Evolutionary conservation across 2,113 vertebrate genomes (phyloP), one percentile per base, ranked within the genome.

Genomic region (Embiotoca jacksoni): DNA sequence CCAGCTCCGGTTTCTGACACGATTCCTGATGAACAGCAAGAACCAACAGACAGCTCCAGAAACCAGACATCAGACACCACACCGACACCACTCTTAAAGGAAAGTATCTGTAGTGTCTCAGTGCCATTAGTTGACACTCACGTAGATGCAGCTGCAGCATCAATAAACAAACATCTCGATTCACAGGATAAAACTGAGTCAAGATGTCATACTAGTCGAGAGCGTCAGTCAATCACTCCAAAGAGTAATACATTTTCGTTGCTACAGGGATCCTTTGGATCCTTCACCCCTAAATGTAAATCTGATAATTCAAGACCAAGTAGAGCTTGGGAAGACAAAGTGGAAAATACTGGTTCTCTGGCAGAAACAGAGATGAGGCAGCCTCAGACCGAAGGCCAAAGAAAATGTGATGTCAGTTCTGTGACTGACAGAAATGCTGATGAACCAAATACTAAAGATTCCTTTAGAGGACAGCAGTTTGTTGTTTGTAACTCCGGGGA

Each of bases 251-350:
- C 78, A 44, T 86, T 94, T 76, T 92, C 82, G 67, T 87, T 94
- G 72, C 79, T 90, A 60, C 87, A 91, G 1, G 95, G 95, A 3
- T 93, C 92, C 1, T 95, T 95, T 89, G 94, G 94, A 59, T 88
- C 86, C 13, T 94, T 95, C 68, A 92, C 70, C 52, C 89, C 91
- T 23, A 94, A 83, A 92, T 88, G 75, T 72, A 93, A 84, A 83
- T 62, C 82, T 0, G 82, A 52, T 50, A 58, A 87, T n/a, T 58
- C 54, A 47, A 91, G 46, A 80, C 33, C 55, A 58, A 79, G 47
- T 5, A 70, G 49, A 70, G 23, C 46, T 55, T 31, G 52, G 69
- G 72, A 88, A 44, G 36, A 73, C 8, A 79, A 89, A 33, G 78
- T 58, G 30, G 82, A 79, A 76, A 90, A 84, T 47, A 32, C 30